Evolutionary conservation across 2,797 vertebrate species (phyloP).

Genomic region (Anas acuta): DNA sequence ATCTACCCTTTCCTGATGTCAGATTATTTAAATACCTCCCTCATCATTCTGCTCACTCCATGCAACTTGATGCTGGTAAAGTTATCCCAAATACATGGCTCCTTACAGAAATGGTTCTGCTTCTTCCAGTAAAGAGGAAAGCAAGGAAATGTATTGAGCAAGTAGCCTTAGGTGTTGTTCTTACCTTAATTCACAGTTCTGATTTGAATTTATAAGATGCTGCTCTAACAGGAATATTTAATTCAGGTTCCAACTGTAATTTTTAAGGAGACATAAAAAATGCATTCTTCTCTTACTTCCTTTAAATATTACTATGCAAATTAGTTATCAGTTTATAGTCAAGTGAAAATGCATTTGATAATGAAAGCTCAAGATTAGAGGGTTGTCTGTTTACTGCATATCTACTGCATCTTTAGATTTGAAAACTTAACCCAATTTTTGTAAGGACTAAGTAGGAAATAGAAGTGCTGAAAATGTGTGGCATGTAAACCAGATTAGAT

Average conservation of each 20-base stretch:
- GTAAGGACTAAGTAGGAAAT: background rate
- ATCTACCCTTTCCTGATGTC: conserved; percentile 93
- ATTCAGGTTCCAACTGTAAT: background rate
- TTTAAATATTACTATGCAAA: background rate
- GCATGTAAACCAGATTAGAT: background rate
- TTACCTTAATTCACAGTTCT: background rate
- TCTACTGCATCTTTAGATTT: background rate
- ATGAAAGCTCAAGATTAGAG: background rate
- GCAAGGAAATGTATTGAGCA: background rate
- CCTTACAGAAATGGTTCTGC: background rate
- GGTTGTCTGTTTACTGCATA: background rate
- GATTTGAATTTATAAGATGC: background rate
- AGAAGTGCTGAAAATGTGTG: background rate
- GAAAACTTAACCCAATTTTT: background rate
- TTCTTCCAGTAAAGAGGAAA: background rate
- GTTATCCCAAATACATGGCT: background rate
- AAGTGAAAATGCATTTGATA: background rate
- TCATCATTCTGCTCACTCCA: conserved; percentile 85
- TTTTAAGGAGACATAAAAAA: background rate
- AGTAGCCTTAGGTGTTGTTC: background rate
- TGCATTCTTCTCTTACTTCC: background rate
- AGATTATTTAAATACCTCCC: conserved; percentile 94
- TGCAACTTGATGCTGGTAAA: conserved; percentile 92
- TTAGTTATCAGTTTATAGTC: background rate
- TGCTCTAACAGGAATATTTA: background rate